phyloP scores from a whole-genome alignment of 2,797 vertebrate genomes.

The Lateolabrax maculatus region DNA sequence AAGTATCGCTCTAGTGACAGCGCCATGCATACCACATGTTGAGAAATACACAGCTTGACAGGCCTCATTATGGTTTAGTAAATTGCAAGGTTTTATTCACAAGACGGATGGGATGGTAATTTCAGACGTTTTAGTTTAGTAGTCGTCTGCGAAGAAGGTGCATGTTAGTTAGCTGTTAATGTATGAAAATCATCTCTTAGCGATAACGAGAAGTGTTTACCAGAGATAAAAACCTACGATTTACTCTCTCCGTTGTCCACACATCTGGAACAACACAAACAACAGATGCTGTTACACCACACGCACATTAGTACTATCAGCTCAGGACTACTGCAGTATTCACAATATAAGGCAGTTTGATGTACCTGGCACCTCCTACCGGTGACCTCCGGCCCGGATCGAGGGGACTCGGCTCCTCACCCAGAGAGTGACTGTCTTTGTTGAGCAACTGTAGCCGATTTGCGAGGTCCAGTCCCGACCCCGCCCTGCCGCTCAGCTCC shows the following conservation, averaged over 20 bases:
- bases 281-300: slow-evolving; percentile 64
- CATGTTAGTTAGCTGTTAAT: slow-evolving; percentile 62
- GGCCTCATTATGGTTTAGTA: neutral
- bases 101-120: neutral
- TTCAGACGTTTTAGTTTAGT: slow-evolving; percentile 45
- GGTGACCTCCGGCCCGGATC: slow-evolving; percentile 96
- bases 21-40: neutral
- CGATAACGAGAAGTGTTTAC: slow-evolving; percentile 85
- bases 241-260: slow-evolving; percentile 88
- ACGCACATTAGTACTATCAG: neutral
- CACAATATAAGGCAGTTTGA: neutral
- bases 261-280: slow-evolving; percentile 91
- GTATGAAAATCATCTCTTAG: slow-evolving; percentile 49
- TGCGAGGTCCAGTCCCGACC: slow-evolving; percentile 87
- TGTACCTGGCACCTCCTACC: slow-evolving; percentile 95
- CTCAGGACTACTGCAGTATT: neutral
- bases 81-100: neutral
- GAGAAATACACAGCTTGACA: neutral
- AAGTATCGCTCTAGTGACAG: neutral
- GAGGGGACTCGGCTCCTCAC: slow-evolving; percentile 94
- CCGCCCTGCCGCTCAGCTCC: slow-evolving; percentile 85
- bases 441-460: slow-evolving; percentile 96
- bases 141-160: slow-evolving; percentile 43
- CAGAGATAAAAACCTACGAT: slow-evolving; percentile 89
- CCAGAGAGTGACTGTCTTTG: slow-evolving; percentile 97